phyloP scores from a whole-genome alignment of 2,797 vertebrate genomes.

The Sebastes hubbsi region DNA sequence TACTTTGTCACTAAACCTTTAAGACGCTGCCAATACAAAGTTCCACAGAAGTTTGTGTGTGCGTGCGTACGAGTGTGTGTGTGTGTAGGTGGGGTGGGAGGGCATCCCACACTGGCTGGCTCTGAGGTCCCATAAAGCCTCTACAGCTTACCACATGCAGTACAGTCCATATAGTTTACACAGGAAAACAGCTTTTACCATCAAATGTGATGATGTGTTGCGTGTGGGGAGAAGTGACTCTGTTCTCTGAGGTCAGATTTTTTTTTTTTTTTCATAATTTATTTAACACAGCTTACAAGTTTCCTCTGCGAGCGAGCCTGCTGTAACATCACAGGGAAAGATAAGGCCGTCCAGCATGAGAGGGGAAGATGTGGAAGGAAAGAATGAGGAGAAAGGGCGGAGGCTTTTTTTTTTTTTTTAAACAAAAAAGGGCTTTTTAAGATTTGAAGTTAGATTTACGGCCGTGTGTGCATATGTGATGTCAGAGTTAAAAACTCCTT shows the following conservation, averaged over 20 bases:
- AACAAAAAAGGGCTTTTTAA: slow-evolving; percentile 64
- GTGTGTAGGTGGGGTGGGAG: slow-evolving; percentile 16
- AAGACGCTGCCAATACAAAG: slow-evolving; percentile 63
- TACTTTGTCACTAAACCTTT: slow-evolving; percentile 76
- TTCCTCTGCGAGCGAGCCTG: slow-evolving; percentile 42
- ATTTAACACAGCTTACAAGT: slow-evolving; percentile 58
- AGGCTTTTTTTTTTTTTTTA: slow-evolving; percentile 43
- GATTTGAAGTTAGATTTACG: slow-evolving; percentile 78
- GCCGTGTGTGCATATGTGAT: slow-evolving; percentile 72
- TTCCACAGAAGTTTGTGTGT: slow-evolving; percentile 40
- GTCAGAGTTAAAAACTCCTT: slow-evolving; percentile 77
- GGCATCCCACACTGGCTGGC: slow-evolving; percentile 43
- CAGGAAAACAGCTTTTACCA: slow-evolving; percentile 64
- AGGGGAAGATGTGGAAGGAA: slow-evolving; percentile 69
- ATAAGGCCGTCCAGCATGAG: slow-evolving; percentile 64
- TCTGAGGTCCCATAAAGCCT: slow-evolving; percentile 56
- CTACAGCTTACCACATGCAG: slow-evolving; percentile 59
- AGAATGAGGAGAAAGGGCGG: slow-evolving; percentile 72
- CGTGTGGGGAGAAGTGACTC: slow-evolving; percentile 58
- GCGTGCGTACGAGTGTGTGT: slow-evolving; percentile 7
- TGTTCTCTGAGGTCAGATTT: slow-evolving; percentile 58
- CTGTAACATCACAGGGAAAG: slow-evolving; percentile 66
- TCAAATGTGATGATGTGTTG: slow-evolving; percentile 72
- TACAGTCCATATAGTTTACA: slow-evolving; percentile 60
- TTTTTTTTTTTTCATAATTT: slow-evolving; percentile 34